Evolutionary conservation across 2,797 vertebrate species (phyloP).

Genomic region (Schizothorax lantsangensis): DNA sequence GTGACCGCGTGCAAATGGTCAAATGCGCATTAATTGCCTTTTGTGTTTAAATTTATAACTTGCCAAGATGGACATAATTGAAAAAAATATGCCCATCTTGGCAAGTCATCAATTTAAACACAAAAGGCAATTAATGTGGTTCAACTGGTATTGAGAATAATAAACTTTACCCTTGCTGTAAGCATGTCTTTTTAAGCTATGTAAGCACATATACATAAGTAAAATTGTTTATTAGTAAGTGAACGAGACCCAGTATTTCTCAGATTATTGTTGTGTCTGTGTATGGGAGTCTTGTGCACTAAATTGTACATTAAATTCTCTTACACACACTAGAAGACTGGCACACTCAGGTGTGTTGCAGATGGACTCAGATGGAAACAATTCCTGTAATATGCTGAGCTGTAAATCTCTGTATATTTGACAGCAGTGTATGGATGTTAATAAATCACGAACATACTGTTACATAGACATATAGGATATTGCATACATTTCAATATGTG

Average conservation of each 20-base stretch:
- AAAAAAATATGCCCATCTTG: background rate
- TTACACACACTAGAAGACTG: background rate
- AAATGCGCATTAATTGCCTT: background rate
- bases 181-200: too few relatives aligned
- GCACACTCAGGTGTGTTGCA: constrained; percentile 18
- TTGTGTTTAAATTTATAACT: too few relatives aligned
- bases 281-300: background rate
- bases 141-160: background rate
- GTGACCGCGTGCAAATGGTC: background rate
- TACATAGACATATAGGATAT: constrained; percentile 3
- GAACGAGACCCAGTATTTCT: background rate
- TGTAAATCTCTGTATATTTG: constrained; percentile 39
- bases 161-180: background rate
- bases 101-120: constrained; percentile 10
- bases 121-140: background rate
- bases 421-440: constrained; percentile 25
- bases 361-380: constrained; percentile 37
- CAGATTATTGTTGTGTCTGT: background rate
- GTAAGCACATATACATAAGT: background rate
- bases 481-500: background rate
- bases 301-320: background rate
- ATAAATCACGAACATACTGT: constrained; percentile 29
- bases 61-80: too few relatives aligned
- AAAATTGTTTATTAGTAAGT: background rate
- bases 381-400: constrained; percentile 27